Evolutionary conservation across 2,888 invertebrate genomes (phyloP), one percentile per base, ranked within the genome.

Genomic region (Acrobasis suavella): DNA sequence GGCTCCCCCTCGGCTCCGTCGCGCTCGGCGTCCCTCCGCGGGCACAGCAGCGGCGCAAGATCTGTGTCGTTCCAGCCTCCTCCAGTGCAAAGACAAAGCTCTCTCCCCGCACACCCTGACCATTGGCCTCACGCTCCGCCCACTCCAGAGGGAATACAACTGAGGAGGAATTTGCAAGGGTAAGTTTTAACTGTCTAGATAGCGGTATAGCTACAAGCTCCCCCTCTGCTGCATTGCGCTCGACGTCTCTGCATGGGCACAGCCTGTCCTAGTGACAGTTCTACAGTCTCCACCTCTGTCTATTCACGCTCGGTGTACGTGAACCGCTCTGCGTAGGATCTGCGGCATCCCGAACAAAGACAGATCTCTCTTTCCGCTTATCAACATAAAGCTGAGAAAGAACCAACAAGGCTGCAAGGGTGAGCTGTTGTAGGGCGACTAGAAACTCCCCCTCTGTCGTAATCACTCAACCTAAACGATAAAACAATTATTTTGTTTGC

Each of bases 21-120:
- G 2, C 92, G 96, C 52, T 95, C 96, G 49, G 95, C 96, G 52
- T 96, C 93, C 86, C 81, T 82, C 56, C 76, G 83, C 61, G 46
- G 46, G n/a, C 14, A 42, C 46, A 65, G 64, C n/a, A 65, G 64
- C 59, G 67, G 65, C 65, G 73, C 69, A 61, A 72, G 78, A 22
- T 74, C 73, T 22, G 75, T 90, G 0, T 81, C 88, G 22, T 89
- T 87, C 66, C 86, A 69, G 68, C 68, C 81, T 50, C 72, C 78
- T 17, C 70, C 70, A 37, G 87, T 91, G 64, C 87, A 85, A 77
- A 93, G 96, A 12, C 97, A 97, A 93, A 95, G 95, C 58, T 97
- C 96, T 8, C 85, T 97, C 70, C 97, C 97, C 0, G 96, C 96
- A 77, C 95, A 95, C 17, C 74, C 78, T 14, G 96, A 96, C 68